Conservation (phyloP, 2,113 vertebrate species). For the Todiramphus chloris region DNA sequence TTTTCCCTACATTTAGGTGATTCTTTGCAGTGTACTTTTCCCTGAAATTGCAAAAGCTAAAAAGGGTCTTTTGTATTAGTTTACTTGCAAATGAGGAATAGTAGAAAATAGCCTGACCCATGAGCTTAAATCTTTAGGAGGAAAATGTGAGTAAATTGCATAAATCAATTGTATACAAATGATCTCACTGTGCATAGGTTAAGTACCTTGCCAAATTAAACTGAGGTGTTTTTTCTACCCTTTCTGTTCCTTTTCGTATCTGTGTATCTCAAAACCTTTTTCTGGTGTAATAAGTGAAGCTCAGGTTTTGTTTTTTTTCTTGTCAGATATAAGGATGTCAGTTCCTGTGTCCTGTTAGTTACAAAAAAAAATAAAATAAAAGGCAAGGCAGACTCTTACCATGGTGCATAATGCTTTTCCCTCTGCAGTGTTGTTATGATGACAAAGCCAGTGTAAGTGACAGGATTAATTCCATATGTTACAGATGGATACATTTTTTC, state of each 20-base stretch:
- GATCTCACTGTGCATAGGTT: neutral
- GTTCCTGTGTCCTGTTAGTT: neutral
- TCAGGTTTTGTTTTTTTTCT: neutral
- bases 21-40: neutral
- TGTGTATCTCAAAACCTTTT: neutral
- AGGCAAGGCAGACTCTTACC: neutral
- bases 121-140: neutral
- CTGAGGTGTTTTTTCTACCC: neutral
- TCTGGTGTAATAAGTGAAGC: neutral
- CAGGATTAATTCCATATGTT: conserved; percentile 43
- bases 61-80: neutral
- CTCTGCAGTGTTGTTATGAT: neutral
- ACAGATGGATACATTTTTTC: conserved; percentile 25
- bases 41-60: neutral
- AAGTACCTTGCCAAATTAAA: neutral
- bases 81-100: neutral
- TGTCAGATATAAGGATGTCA: rapidly evolving
- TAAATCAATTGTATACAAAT: neutral
- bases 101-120: neutral
- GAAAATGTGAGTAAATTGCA: neutral
- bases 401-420: neutral
- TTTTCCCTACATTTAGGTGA: neutral
- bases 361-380: neutral
- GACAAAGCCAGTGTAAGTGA: conserved; percentile 7
- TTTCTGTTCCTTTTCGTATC: neutral